These are phyloP conservation scores for Hyppa rectilinea DNA, from an alignment of 2,888 invertebrate species.

Conservation along the genomic window DNA sequence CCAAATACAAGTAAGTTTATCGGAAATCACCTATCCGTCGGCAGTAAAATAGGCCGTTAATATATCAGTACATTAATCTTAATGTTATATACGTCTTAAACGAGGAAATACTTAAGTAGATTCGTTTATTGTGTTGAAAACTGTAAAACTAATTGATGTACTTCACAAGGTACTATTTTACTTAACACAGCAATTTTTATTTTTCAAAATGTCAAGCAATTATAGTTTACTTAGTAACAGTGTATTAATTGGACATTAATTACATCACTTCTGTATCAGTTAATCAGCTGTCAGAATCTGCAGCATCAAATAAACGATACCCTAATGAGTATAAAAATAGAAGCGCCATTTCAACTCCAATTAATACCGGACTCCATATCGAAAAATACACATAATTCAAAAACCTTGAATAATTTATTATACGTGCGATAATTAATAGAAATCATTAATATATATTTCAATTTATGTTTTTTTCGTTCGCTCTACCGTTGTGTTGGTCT, in stretches of 20 bases:
- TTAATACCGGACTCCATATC: conserved; percentile 46
- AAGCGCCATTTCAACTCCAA: conserved; percentile 55
- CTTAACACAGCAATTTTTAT: neutral
- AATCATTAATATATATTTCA: conserved; percentile 68
- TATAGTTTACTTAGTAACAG: conserved; percentile 20
- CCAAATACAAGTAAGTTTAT: neutral
- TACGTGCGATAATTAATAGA: conserved; percentile 66
- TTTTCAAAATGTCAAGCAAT: neutral
- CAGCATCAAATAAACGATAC: conserved; percentile 46
- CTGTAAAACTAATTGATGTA: conserved; percentile 26
- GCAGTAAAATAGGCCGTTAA: conserved; percentile 1
- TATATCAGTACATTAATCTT: neutral
- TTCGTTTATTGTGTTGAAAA: conserved; percentile 17
- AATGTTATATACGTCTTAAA: conserved; percentile 10
- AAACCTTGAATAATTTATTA: conserved; percentile 65
- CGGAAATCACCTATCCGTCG: neutral
- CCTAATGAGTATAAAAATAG: conserved; percentile 50
- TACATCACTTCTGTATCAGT: conserved; percentile 31
- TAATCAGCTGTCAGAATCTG: conserved; percentile 39
- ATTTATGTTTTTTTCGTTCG: conserved; percentile 63
- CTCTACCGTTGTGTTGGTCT: conserved; percentile 66
- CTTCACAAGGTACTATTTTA: too few relatives aligned
- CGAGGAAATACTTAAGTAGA: neutral
- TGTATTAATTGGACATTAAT: conserved; percentile 29
- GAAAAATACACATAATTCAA: conserved; percentile 60